phyloP scores from a whole-genome alignment of 2,113 vertebrate genomes.

The Bagarius yarrelli region DNA sequence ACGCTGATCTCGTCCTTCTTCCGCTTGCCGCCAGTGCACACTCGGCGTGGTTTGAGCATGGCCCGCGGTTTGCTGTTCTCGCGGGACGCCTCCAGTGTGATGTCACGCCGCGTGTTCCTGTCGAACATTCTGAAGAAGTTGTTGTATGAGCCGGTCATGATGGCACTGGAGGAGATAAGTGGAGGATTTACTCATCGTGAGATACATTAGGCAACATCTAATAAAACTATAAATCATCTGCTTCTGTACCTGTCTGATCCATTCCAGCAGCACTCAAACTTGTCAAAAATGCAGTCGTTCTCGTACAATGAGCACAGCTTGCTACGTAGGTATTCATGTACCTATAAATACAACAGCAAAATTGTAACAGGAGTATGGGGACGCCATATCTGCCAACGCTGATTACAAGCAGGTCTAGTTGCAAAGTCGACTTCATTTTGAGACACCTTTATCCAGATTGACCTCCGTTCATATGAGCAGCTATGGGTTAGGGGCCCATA shows the following conservation, averaged over 20 bases:
- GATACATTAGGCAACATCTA: background rate
- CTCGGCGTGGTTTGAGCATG: conserved; percentile 75
- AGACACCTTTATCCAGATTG: no score
- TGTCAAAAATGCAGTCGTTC: conserved; percentile 60
- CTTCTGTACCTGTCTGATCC: conserved; percentile 53
- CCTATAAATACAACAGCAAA: conserved; percentile 36
- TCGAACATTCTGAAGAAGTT: conserved; percentile 61
- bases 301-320: conserved; percentile 58
- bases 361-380: background rate
- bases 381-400: no score
- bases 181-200: background rate
- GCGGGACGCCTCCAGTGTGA: conserved; percentile 59
- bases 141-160: conserved; percentile 60
- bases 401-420: background rate
- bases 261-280: conserved; percentile 60
- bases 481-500: no score
- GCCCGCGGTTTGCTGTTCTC: conserved; percentile 59
- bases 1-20: conserved; percentile 91
- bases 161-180: conserved; percentile 45
- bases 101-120: conserved; percentile 54
- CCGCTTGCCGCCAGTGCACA: conserved; percentile 83
- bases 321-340: conserved; percentile 58
- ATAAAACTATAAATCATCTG: background rate
- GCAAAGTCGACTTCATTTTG: no score
- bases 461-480: no score